Evolutionary conservation across 2,113 vertebrate species (phyloP).

Genomic region (Phoxinus phoxinus): DNA sequence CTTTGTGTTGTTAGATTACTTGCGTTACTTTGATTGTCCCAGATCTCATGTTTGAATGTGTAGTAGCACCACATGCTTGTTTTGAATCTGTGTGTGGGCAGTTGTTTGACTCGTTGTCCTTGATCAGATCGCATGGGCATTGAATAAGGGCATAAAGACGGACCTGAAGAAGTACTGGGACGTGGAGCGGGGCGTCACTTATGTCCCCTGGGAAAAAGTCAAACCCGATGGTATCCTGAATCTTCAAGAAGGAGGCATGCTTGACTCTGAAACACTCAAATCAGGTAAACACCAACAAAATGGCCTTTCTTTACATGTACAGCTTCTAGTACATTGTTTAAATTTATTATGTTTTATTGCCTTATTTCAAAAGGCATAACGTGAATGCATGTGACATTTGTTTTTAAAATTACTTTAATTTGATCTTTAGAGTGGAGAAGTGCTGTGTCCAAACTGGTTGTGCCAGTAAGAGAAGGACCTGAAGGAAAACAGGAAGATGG

Average conservation of each 20-base stretch:
- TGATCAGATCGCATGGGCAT: conserved; percentile 93
- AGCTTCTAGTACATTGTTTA: neutral
- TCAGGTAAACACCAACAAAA: conserved; percentile 80
- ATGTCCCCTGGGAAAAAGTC: conserved; percentile 94
- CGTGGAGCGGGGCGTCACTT: conserved; percentile 93
- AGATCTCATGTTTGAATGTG: neutral
- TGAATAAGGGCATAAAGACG: conserved; percentile 96
- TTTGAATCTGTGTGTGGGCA: neutral
- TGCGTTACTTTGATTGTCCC: neutral
- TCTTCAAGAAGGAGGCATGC: conserved; percentile 91
- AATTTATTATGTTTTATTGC: neutral
- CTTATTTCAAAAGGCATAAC: neutral
- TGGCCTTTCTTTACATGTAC: neutral
- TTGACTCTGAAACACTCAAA: conserved; percentile 89
- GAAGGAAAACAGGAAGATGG: conserved; percentile 81
- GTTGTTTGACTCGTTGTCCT: conserved; percentile 16
- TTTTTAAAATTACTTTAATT: neutral
- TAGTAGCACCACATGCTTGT: neutral
- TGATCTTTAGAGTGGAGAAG: conserved; percentile 85
- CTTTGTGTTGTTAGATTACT: neutral
- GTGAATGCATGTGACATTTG: neutral
- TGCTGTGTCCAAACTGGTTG: conserved; percentile 78
- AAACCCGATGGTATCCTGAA: conserved; percentile 89
- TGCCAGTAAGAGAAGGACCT: conserved; percentile 74
- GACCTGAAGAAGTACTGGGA: conserved; percentile 98